These are phyloP conservation scores for Coendou prehensilis DNA, from an alignment of 2,797 vertebrate species.

Conservation along the genomic window DNA sequence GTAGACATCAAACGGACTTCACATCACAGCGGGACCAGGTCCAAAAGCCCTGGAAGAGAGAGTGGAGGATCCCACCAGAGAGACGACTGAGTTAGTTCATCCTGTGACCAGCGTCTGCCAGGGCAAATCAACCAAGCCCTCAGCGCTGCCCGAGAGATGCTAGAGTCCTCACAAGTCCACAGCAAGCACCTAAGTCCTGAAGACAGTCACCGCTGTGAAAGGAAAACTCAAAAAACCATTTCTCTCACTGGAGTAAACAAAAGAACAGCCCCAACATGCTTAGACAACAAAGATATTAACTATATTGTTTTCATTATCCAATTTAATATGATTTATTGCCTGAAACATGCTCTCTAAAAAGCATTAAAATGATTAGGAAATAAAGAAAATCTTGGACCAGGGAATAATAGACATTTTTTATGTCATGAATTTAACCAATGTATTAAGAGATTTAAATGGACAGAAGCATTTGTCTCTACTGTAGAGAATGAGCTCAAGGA, in stretches of 20 bases:
- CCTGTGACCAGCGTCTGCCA: not conserved
- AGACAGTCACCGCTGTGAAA: not conserved
- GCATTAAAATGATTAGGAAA: slow-evolving; percentile 6
- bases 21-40: too few relatives aligned
- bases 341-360: not conserved
- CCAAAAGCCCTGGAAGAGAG: not conserved
- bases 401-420: not conserved
- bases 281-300: not conserved
- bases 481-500: not conserved
- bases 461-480: not conserved
- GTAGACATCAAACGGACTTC: not conserved
- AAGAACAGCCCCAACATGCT: not conserved
- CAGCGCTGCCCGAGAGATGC: not conserved
- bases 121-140: not conserved
- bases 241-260: not conserved
- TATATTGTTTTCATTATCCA: not conserved
- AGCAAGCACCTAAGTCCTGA: not conserved
- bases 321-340: slow-evolving; percentile 6
- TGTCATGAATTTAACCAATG: not conserved
- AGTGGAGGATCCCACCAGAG: not conserved
- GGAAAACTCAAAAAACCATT: slow-evolving; percentile 1
- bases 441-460: not conserved
- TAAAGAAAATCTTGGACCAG: not conserved
- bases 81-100: not conserved
- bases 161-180: not conserved